phyloP scores from a whole-genome alignment of 1,140 invertebrate genomes.

The Heliconius himera region DNA sequence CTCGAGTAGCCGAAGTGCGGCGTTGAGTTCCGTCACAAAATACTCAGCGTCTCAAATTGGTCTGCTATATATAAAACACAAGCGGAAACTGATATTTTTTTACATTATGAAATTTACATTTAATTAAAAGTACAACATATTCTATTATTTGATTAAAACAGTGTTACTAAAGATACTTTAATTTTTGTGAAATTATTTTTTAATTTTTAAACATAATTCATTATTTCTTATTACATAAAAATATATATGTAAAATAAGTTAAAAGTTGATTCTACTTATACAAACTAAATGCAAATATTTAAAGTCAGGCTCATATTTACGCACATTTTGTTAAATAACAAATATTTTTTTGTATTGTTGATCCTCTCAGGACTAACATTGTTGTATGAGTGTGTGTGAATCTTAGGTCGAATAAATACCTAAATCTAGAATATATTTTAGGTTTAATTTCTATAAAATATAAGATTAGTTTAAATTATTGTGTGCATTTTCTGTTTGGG shows the following conservation, averaged over 20 bases:
- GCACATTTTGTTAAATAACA: constrained; percentile 51
- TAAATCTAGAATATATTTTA: constrained; percentile 73
- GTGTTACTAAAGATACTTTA: no score
- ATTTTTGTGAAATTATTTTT: no score
- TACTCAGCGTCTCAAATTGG: no score
- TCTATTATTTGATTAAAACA: neutral
- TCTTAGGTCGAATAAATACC: constrained; percentile 73
- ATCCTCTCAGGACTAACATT: constrained; percentile 45
- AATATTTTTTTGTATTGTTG: constrained; percentile 29
- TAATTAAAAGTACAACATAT: neutral
- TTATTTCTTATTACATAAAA: no score
- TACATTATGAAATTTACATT: no score
- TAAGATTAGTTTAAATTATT: constrained; percentile 79
- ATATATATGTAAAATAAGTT: neutral
- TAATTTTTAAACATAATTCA: no score
- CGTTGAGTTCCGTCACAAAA: no score
- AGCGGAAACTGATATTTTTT: no score
- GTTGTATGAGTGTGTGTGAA: constrained; percentile 68
- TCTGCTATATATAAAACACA: no score
- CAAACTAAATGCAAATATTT: neutral
- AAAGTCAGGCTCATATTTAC: neutral
- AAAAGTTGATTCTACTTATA: neutral
- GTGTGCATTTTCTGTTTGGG: constrained; percentile 77
- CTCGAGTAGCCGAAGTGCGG: no score
- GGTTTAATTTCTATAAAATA: constrained; percentile 68